Conservation (phyloP, 2,797 vertebrate genomes). For the Alauda arvensis region DNA sequence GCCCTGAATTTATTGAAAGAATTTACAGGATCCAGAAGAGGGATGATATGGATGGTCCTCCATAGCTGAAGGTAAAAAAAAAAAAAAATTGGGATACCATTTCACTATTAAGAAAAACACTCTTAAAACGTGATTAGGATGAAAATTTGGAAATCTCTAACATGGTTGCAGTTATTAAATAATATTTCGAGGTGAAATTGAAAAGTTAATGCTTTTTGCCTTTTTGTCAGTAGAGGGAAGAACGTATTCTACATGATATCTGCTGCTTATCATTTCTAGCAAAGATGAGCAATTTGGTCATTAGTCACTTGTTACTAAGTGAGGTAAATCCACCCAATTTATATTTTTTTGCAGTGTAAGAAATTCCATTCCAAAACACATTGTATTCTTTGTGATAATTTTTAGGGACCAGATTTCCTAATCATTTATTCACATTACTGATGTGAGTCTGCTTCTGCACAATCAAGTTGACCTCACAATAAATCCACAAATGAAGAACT, state of each 20-base stretch:
- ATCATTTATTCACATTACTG: neutral
- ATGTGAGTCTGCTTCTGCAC: neutral
- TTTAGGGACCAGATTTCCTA: neutral
- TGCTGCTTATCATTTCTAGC: neutral
- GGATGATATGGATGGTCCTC: neutral
- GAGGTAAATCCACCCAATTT: neutral
- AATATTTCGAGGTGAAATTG: neutral
- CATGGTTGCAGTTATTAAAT: neutral
- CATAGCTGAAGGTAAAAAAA: neutral
- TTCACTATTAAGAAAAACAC: neutral
- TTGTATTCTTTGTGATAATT: neutral
- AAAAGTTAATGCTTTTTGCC: neutral
- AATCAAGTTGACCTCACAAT: neutral
- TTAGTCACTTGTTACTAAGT: neutral
- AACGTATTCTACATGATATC: neutral
- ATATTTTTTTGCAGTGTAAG: neutral
- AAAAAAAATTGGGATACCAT: neutral
- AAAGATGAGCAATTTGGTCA: neutral
- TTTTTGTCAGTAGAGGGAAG: neutral
- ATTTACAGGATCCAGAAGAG: neutral
- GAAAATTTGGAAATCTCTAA: neutral
- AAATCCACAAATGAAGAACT: neutral
- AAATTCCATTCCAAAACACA: neutral
- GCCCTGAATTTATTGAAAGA: neutral
- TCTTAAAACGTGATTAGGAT: neutral